A percentile compares a stretch with the other conserved stretches of the same genome.
These are phyloP conservation scores for Parthenolecanium corni DNA, from an alignment of 2,888 invertebrate genomes.

Conservation along the genomic window DNA sequence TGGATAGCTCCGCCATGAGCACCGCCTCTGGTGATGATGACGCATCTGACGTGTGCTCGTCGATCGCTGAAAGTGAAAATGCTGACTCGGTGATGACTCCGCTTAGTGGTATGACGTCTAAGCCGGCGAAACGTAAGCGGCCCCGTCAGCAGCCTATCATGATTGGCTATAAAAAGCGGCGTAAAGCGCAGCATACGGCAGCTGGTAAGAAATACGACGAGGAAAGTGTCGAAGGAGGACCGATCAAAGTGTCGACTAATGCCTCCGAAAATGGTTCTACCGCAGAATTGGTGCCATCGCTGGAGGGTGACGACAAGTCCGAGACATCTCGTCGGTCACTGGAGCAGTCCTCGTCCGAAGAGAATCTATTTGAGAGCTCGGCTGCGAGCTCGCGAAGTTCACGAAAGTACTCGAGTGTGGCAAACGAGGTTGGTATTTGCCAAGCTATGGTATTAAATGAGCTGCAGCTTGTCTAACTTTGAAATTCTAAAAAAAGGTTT, in stretches of 20 bases:
- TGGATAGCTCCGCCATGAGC: neutral
- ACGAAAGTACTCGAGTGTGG: slow-evolving; percentile 5
- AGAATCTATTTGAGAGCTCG: neutral
- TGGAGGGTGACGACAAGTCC: neutral
- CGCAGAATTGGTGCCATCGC: neutral
- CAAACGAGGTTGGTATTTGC: slow-evolving; percentile 10
- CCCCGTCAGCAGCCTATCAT: slow-evolving; percentile 11
- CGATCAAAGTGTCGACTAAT: neutral
- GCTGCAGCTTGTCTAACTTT: neutral
- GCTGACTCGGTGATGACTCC: neutral
- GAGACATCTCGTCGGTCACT: neutral
- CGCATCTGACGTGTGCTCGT: slow-evolving; percentile 13
- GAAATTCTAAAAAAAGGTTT: neutral
- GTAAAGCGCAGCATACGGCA: neutral
- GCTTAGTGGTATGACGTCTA: neutral
- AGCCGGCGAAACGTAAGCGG: neutral
- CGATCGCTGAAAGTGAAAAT: slow-evolving; percentile 11
- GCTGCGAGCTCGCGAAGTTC: neutral
- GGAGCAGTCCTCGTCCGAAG: slow-evolving; percentile 13
- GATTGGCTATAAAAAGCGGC: slow-evolving; percentile 17
- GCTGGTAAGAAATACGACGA: slow-evolving; percentile 17
- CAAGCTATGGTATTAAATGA: no score
- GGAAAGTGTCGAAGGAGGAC: neutral
- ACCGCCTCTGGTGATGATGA: slow-evolving; percentile 5
- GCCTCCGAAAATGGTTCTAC: neutral